Evolutionary conservation across 2,113 vertebrate species (phyloP).

Genomic region (Oceanites oceanicus): DNA sequence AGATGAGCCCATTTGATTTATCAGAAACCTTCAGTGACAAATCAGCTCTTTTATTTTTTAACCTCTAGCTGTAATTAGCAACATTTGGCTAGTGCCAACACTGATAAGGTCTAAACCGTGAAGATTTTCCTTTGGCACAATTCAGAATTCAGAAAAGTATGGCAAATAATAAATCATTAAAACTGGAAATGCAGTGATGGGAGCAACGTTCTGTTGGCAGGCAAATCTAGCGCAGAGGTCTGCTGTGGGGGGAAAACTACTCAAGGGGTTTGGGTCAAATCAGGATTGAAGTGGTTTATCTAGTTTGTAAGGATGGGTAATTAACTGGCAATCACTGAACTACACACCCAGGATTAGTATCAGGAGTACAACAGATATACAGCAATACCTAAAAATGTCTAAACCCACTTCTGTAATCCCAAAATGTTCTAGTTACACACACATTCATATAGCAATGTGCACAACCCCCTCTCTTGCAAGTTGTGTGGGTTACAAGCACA

Average conservation of each 20-base stretch:
- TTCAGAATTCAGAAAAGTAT: neutral
- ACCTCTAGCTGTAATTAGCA: neutral
- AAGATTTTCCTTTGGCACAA: neutral
- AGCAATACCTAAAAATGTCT: neutral
- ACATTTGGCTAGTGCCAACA: neutral
- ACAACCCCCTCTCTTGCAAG: neutral
- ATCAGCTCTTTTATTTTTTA: neutral
- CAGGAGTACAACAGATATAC: neutral
- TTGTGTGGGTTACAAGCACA: neutral
- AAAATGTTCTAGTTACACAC: neutral
- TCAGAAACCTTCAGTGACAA: neutral
- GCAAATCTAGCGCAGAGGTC: neutral
- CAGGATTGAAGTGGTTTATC: neutral
- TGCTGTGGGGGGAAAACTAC: neutral
- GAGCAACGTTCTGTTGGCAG: neutral
- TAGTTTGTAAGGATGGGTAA: neutral
- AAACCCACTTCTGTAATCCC: neutral
- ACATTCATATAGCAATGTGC: accelerated
- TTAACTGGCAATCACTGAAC: neutral
- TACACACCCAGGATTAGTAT: neutral
- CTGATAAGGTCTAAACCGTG: neutral
- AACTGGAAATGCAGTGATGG: neutral
- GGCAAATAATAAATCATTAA: neutral
- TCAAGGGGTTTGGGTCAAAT: neutral
- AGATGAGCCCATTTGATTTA: neutral